Conservation (phyloP, 2,113 vertebrate genomes). For the Chaetura pelagica region DNA sequence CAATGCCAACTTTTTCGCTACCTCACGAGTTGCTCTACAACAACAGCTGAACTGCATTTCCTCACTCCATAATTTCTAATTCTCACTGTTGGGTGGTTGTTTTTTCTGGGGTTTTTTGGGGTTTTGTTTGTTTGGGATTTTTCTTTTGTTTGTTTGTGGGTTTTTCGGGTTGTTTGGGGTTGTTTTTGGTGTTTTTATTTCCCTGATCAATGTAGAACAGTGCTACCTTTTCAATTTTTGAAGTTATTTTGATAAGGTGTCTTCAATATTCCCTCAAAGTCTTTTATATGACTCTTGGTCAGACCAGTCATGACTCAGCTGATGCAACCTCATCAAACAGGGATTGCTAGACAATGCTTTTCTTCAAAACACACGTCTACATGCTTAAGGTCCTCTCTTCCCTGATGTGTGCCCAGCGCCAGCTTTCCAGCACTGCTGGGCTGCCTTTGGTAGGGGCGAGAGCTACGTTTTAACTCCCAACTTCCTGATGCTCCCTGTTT, state of each 20-base stretch:
- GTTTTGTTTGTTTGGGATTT: too few species aligned
- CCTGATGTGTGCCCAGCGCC: fast-evolving
- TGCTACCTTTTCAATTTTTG: neutral
- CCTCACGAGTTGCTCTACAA: neutral
- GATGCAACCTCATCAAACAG: neutral
- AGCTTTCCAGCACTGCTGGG: neutral
- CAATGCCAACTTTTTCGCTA: neutral
- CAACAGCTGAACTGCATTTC: neutral
- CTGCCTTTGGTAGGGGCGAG: neutral
- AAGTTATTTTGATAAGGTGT: neutral
- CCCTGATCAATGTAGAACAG: neutral
- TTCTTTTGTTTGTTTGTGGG: too few species aligned
- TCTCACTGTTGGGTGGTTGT: too few species aligned
- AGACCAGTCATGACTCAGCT: neutral
- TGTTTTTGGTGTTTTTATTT: neutral
- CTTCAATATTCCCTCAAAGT: neutral
- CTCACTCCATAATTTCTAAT: neutral
- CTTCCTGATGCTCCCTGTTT: neutral
- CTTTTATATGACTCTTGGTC: neutral
- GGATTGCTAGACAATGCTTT: neutral
- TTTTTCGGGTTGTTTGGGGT: too few species aligned
- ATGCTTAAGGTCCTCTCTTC: neutral
- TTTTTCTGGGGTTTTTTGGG: too few species aligned
- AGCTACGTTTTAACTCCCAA: neutral
- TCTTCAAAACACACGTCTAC: neutral